These are phyloP conservation scores for Chamaetylas fuelleborni DNA, from an alignment of 2,113 vertebrate genomes.

Conservation along the genomic window DNA sequence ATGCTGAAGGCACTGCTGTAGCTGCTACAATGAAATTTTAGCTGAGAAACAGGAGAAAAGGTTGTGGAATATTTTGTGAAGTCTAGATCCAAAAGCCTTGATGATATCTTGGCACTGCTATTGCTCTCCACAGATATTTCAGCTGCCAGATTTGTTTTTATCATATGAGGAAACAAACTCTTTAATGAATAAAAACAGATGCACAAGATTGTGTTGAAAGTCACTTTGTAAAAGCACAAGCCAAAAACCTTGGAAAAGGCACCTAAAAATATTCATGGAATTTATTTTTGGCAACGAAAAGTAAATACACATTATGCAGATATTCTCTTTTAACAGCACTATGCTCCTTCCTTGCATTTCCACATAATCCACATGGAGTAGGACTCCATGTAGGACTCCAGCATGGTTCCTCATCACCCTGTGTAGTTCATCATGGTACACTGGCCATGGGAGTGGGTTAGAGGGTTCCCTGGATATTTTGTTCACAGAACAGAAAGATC, in stretches of 20 bases:
- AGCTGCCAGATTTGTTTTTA: not conserved
- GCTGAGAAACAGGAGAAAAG: not conserved
- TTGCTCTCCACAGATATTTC: not conserved
- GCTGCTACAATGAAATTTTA: not conserved
- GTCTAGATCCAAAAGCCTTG: not conserved
- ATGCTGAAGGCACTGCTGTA: not conserved
- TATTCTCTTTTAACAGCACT: not conserved
- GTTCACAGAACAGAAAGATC: not conserved
- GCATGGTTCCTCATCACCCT: not conserved
- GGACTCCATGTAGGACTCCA: not conserved
- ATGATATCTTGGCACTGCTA: not conserved
- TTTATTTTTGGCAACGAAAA: slow-evolving; percentile 33
- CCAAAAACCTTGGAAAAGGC: slow-evolving; percentile 5
- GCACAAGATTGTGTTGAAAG: not conserved
- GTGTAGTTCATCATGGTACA: not conserved
- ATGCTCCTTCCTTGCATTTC: not conserved
- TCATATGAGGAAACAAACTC: not conserved
- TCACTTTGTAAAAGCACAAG: not conserved
- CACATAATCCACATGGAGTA: not conserved
- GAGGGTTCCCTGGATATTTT: not conserved
- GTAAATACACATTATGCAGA: not conserved
- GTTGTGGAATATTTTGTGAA: not conserved
- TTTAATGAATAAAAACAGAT: slow-evolving; percentile 12
- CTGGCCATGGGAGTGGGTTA: not conserved
- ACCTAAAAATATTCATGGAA: not conserved